Conservation (phyloP, 1,140 invertebrate genomes). For the Thaumatotibia leucotreta region DNA sequence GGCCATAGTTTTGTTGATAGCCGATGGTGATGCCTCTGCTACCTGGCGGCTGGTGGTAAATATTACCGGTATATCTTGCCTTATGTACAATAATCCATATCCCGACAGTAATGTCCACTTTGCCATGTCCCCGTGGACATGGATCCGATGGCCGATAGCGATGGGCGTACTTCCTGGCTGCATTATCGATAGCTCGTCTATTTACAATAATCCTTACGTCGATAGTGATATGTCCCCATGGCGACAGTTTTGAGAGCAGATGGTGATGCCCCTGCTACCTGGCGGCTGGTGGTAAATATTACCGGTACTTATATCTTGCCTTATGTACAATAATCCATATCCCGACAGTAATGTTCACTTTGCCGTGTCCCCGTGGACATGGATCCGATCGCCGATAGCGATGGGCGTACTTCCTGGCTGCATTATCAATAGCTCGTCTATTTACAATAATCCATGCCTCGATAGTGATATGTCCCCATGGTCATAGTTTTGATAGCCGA, state of each 20-base stretch:
- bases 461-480: neutral
- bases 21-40: no score
- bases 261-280: no score
- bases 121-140: neutral
- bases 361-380: neutral
- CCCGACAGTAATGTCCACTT: neutral
- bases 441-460: slow-evolving; percentile 58
- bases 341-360: neutral
- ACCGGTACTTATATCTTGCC: no score
- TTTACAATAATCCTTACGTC: slow-evolving; percentile 58
- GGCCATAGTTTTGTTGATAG: no score
- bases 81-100: no score
- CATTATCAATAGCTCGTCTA: slow-evolving; percentile 33
- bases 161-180: neutral
- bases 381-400: neutral
- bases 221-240: neutral
- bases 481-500: no score
- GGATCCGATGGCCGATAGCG: neutral
- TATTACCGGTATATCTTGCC: no score
- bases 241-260: no score
- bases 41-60: no score
- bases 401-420: neutral
- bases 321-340: no score
- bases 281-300: no score
- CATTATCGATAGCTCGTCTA: slow-evolving; percentile 33